Evolutionary conservation across 2,888 invertebrate species (phyloP).

Genomic region (Drosophila fulvimacula): DNA sequence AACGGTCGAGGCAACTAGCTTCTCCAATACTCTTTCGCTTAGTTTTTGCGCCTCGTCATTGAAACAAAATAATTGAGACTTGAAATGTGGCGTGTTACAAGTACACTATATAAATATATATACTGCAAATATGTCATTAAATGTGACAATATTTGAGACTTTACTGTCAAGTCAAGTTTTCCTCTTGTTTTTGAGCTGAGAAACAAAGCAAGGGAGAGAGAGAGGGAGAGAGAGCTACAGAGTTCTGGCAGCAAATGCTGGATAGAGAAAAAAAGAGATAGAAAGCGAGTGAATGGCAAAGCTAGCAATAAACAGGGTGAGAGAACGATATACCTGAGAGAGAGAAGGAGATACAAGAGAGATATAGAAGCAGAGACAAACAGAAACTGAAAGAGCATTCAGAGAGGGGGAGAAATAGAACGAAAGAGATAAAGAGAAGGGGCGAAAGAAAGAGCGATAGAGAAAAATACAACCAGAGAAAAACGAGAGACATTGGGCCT

Average conservation of each 20-base stretch:
- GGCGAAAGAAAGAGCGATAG: neutral
- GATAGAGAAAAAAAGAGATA: too few species aligned
- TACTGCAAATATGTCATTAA: neutral
- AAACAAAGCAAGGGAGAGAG: neutral
- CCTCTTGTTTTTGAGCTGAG: too few species aligned
- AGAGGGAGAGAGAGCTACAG: neutral
- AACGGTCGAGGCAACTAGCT: neutral
- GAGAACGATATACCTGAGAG: too few species aligned
- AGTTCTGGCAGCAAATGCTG: too few species aligned
- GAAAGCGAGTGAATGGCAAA: too few species aligned
- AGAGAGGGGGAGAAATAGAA: neutral
- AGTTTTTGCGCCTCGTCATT: neutral
- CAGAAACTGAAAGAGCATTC: too few species aligned
- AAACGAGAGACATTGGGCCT: neutral
- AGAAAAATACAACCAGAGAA: neutral
- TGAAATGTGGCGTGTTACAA: too few species aligned
- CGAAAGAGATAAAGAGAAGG: neutral
- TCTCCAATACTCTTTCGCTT: conserved; percentile 12
- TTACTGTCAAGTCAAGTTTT: too few species aligned
- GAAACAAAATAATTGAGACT: too few species aligned
- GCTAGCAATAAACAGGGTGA: too few species aligned
- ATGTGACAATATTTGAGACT: neutral
- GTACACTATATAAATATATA: too few species aligned
- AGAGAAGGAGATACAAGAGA: neutral
- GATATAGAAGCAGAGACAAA: too few species aligned